These are phyloP conservation scores for Mustelus asterias DNA, from an alignment of 2,113 vertebrate species.

Conservation along the genomic window DNA sequence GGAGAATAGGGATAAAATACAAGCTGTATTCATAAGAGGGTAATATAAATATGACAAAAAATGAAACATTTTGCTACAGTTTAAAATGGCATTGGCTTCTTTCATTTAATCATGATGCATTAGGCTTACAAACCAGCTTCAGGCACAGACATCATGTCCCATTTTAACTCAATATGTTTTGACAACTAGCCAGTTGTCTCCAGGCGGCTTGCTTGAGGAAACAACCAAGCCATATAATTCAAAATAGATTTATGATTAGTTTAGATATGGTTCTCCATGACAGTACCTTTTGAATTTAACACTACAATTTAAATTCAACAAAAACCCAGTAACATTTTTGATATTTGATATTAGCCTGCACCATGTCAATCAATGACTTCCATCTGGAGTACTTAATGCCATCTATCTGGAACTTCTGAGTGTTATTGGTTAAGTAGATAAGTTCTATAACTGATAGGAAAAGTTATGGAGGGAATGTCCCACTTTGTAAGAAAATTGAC, in stretches of 20 bases:
- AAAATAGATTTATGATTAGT: neutral
- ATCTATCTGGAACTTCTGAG: neutral
- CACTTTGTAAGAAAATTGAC: neutral
- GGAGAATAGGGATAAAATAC: neutral
- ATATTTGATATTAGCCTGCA: neutral
- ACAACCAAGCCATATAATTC: neutral
- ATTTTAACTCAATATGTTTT: neutral
- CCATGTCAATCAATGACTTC: neutral
- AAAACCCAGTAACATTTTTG: neutral
- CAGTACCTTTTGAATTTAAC: neutral
- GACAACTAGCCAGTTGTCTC: constrained; percentile 2
- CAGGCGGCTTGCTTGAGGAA: neutral
- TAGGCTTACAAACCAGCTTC: neutral
- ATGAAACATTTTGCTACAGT: neutral
- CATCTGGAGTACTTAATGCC: too few relatives aligned
- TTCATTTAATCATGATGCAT: neutral
- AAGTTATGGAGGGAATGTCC: neutral
- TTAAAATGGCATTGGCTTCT: neutral
- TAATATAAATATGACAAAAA: neutral
- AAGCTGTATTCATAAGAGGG: neutral
- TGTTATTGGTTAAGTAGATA: neutral
- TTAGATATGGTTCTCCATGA: neutral
- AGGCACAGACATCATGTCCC: neutral
- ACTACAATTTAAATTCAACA: neutral
- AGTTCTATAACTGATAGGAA: neutral